phyloP scores from a whole-genome alignment of 2,888 invertebrate genomes.

The Lasioglossum malachurum region DNA sequence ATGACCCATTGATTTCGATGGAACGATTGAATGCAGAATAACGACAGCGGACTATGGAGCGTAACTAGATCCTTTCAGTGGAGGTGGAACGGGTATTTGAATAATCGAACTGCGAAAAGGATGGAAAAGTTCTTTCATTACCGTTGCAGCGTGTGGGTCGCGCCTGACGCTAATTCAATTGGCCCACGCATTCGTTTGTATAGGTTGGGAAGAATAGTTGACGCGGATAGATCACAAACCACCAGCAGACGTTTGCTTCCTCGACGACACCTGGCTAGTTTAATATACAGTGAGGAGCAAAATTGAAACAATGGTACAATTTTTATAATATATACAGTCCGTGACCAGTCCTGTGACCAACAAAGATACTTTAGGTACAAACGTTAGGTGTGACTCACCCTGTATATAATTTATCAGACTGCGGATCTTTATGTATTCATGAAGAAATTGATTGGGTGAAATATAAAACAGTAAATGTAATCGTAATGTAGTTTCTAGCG shows the following conservation, averaged over 20 bases:
- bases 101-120: constrained; percentile 6
- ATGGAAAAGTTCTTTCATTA: not conserved
- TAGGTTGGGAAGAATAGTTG: not conserved
- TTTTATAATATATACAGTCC: no score
- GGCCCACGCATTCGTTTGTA: not conserved
- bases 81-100: not conserved
- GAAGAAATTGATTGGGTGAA: no score
- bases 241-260: not conserved
- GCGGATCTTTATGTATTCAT: no score
- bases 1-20: not conserved
- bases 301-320: not conserved
- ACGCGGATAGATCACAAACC: not conserved
- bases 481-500: no score
- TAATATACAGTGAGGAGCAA: not conserved
- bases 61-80: not conserved
- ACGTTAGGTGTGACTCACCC: no score
- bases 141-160: not conserved
- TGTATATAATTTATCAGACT: no score
- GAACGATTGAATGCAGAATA: not conserved
- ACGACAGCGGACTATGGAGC: not conserved
- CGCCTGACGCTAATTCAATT: not conserved
- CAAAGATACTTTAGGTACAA: no score
- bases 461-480: no score
- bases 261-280: not conserved
- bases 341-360: no score